Evolutionary conservation across 2,888 invertebrate genomes (phyloP), one percentile per base, ranked within the genome.

Genomic region (Himalopsyche tibetana): DNA sequence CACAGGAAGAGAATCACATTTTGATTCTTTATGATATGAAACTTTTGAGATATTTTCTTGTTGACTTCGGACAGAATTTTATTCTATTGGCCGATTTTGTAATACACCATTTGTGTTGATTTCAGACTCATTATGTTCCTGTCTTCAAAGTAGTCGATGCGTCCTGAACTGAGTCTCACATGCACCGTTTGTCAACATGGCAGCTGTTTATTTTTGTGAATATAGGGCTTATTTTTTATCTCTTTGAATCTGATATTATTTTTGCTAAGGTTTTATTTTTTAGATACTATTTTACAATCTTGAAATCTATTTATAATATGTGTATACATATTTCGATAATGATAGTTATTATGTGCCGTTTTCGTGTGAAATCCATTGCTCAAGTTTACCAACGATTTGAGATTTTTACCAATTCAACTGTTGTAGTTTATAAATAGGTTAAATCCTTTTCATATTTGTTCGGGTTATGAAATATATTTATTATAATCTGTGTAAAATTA

Each of bases 121-220:
- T 94, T 82, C 95, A 97, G 97, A 91, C 94, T 97, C 90, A 95
- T 97, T 91, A 96, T 97, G 96, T 97, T 97, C 93, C 94, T 96
- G 93, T 94, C 96, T 89, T 95, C 96, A 89, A 96, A 96, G 93
- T 96, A 87, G 82, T 63, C 38, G 17, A 17, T 51, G 15, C 15
- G 5, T 51, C 51, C 51, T 51, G 51, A 51, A 51, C 15, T 4
- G 15, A 63, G 63, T 63, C 63, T 63, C 15, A 28, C 19, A n/a
- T 63, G 19, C 63, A 63, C 19, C n/a, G 28, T 63, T 28, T 28
- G 28, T 28, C 28, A 19, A 11, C 19, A 63, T 5, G 28, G 19
- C 63, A 63, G 19, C 63, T 63, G 19, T 8, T 2, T 63, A 11
- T 63, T 63, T 63, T 28, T 63, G n/a, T 63, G 11, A 63, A 63